Evolutionary conservation across 2,888 invertebrate genomes (phyloP).

Genomic region (Platycheirus albimanus): DNA sequence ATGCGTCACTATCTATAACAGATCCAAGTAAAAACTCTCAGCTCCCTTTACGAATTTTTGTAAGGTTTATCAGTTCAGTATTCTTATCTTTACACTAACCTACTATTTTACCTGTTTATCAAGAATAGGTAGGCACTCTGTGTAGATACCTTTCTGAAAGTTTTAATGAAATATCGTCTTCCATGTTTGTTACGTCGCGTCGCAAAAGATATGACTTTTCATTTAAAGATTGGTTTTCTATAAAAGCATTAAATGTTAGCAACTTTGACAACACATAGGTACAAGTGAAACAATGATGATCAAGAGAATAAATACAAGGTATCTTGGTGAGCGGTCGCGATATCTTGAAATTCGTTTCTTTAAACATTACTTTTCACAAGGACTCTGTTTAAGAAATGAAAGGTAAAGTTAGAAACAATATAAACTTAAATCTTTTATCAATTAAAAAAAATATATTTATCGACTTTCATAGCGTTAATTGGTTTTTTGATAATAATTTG

Average conservation of each 20-base stretch:
- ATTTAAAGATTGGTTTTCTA: background rate
- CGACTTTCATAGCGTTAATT: constrained; percentile 24
- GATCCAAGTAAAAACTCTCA: no score
- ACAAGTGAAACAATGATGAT: background rate
- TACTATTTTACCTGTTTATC: no score
- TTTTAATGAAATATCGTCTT: background rate
- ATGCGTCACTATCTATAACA: no score
- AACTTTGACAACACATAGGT: background rate
- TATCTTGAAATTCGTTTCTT: background rate
- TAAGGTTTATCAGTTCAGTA: no score
- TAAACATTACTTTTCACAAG: background rate
- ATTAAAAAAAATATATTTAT: no score
- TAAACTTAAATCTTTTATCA: background rate
- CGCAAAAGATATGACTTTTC: background rate
- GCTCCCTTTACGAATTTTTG: no score
- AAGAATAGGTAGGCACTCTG: no score
- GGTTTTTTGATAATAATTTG: constrained; percentile 35
- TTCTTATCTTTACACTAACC: no score
- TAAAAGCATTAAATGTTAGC: background rate
- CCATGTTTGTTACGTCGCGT: background rate
- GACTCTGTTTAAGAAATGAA: background rate
- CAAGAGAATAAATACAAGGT: background rate
- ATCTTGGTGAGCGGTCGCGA: background rate
- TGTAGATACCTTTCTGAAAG: no score
- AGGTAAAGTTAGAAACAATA: background rate